Conservation (phyloP, 2,888 invertebrate genomes). For the Trachelus stipa region DNA sequence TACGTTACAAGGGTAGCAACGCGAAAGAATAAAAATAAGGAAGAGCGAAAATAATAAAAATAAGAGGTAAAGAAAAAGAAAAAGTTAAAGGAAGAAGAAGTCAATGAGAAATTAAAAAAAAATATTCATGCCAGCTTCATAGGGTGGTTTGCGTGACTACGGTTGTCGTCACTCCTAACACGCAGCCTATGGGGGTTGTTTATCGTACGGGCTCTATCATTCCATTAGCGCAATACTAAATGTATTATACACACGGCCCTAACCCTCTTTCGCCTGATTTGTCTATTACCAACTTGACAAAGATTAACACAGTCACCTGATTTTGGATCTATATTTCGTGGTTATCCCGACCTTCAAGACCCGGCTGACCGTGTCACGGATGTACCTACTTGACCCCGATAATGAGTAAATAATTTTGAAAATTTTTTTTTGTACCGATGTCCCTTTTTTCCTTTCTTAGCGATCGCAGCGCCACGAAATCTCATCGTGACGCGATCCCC, state of each 20-base stretch:
- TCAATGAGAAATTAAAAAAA: not conserved
- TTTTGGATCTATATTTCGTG: not conserved
- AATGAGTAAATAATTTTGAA: too few relatives aligned
- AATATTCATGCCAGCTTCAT: not conserved
- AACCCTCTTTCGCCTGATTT: conserved; percentile 4
- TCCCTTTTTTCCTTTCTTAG: too few relatives aligned
- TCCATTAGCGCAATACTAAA: conserved; percentile 22
- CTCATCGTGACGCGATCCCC: not conserved
- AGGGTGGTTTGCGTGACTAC: conserved; percentile 15
- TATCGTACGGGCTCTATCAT: conserved; percentile 23
- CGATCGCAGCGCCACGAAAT: not conserved
- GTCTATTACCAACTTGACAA: conserved; percentile 5
- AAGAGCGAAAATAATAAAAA: not conserved
- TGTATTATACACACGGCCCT: conserved; percentile 11
- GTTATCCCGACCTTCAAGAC: not conserved
- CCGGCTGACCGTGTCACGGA: not conserved
- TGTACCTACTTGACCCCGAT: not conserved
- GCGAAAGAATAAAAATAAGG: not conserved
- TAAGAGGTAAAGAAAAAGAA: not conserved
- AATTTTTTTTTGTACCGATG: too few relatives aligned
- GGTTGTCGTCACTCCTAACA: conserved; percentile 21
- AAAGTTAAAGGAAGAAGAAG: not conserved
- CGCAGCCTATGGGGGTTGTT: conserved; percentile 22
- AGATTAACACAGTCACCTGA: not conserved
- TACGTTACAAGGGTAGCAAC: not conserved